phyloP scores from a whole-genome alignment of 2,888 invertebrate species.

The Dilophus febrilis region DNA sequence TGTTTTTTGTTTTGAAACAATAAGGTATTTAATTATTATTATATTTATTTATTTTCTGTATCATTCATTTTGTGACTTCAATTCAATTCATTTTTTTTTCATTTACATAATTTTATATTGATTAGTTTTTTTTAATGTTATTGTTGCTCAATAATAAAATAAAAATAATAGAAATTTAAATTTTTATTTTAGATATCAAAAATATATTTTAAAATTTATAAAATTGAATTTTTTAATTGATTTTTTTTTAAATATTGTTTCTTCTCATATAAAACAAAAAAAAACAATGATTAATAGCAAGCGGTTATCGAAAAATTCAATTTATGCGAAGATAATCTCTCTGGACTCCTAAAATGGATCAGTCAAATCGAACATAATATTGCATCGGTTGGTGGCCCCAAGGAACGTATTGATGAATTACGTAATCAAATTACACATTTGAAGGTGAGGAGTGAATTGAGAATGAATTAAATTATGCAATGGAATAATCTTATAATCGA shows the following conservation, averaged over 20 bases:
- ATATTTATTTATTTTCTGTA: too few relatives aligned
- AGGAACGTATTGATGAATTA: slow-evolving; percentile 71
- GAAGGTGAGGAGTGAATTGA: too few relatives aligned
- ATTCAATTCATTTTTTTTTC: too few relatives aligned
- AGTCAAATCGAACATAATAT: slow-evolving; percentile 66
- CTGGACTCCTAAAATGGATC: slow-evolving; percentile 75
- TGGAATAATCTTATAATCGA: too few relatives aligned
- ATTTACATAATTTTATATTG: too few relatives aligned
- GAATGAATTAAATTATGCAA: too few relatives aligned
- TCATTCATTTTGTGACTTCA: too few relatives aligned
- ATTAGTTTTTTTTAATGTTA: not conserved
- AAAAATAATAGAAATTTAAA: not conserved
- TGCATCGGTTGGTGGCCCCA: slow-evolving; percentile 70
- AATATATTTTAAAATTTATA: too few relatives aligned
- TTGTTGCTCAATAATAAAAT: not conserved
- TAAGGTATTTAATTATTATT: too few relatives aligned
- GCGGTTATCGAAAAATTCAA: slow-evolving; percentile 90
- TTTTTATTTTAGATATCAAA: not conserved
- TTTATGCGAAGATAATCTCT: slow-evolving; percentile 72
- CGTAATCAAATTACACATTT: slow-evolving; percentile 77
- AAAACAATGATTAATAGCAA: too few relatives aligned
- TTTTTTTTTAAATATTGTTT: slow-evolving; percentile 6
- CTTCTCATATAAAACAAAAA: slow-evolving; percentile 3
- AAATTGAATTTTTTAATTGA: too few relatives aligned
- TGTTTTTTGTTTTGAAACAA: too few relatives aligned